These are phyloP conservation scores for Diphyllodes magnificus DNA, from an alignment of 2,113 vertebrate species.

Conservation along the genomic window DNA sequence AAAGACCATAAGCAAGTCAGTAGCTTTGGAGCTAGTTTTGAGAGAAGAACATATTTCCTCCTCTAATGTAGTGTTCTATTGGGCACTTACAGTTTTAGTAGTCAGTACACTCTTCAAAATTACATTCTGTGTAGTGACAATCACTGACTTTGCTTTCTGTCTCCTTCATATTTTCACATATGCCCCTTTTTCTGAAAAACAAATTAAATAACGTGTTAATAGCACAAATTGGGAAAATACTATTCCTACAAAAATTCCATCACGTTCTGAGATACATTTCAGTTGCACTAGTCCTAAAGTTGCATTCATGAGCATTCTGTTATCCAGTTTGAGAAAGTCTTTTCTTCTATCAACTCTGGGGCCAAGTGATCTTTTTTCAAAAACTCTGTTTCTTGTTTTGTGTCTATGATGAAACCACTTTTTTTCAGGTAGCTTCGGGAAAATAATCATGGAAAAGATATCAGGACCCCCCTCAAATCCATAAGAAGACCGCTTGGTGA, in stretches of 20 bases:
- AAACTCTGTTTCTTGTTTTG: neutral
- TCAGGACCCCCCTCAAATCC: neutral
- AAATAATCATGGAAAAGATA: neutral
- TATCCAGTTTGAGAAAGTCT: neutral
- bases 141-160: neutral
- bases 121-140: neutral
- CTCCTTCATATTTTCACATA: neutral
- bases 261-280: neutral
- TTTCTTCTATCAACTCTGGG: neutral
- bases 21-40: neutral
- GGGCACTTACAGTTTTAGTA: neutral
- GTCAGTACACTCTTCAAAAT: neutral
- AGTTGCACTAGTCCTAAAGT: neutral
- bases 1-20: neutral
- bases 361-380: neutral
- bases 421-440: neutral
- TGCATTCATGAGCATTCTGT: neutral
- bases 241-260: neutral
- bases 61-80: neutral
- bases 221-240: neutral
- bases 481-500: fast-evolving
- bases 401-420: neutral
- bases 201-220: neutral
- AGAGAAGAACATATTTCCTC: neutral
- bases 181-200: neutral